Evolutionary conservation across 2,888 invertebrate genomes (phyloP), one percentile per base, ranked within the genome.

Genomic region (Halocaridina rubra): DNA sequence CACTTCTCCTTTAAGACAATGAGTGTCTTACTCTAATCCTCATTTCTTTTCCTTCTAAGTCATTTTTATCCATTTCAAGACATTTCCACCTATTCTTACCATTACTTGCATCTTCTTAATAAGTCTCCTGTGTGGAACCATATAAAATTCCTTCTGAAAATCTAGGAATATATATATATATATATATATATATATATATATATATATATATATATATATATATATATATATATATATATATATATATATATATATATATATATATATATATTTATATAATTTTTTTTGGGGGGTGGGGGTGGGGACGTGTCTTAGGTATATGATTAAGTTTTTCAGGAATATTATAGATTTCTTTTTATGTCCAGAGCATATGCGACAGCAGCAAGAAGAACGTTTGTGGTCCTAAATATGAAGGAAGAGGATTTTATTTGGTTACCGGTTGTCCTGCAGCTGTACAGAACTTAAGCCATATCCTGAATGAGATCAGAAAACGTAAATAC

Each of bases 401-500:
- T 7, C 77, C 82, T 5, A 46, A 33, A 32, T 82, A 69, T 93
- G 88, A 94, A 94, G 95, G 95, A 2, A 93, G 5, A 53, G 95
- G 95, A 0, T 96, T 94, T 91, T 96, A 96, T 89, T 93, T 95
- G 89, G 96, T 97, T 16, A 94, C 95, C 0, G 95, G 95, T 76
- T 96, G 97, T 0, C 95, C 94, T 84, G 94, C 94, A 4, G 94
- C 95, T 0, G 94, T 94, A 90, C 96, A 97, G 90, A 94, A 94
- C 0, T 92, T 93, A 87, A 93, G 94, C 0, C 96, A 97, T 90
- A 92, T 97, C 29, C 93, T 93, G 4, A 93, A 93, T 81, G 93
- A 94, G 80, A 92, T 96, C 16, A 93, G 93, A 85, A 93, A 93
- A 74, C 93, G 94, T 90, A 93, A 93, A 16, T 94, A 96, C 88